Evolutionary conservation across 1,140 invertebrate species (phyloP), one percentile per base, ranked within the genome.

Genomic region (Oncopodura yosiiana): DNA sequence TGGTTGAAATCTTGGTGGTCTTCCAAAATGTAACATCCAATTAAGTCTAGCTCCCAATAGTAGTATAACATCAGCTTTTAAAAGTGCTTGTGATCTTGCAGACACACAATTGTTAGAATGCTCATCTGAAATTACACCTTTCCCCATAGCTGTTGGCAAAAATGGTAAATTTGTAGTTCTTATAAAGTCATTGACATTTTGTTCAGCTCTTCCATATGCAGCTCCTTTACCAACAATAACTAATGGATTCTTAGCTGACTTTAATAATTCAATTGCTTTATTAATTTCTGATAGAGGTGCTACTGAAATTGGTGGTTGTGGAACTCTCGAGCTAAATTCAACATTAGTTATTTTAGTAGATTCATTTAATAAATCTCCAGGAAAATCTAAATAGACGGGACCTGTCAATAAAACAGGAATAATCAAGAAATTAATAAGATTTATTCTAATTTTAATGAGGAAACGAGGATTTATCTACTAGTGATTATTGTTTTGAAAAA

Each of bases 1-100:
- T 18, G 77, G 69, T 26, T 79, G 76, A 69, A 84, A 96, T 26
- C 93, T 73, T 16, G 92, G 93, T n/a, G 84, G 73, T 44, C 81
- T 78, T 11, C 93, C 94, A 74, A 96, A 98, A 73, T 98, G 94
- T 30, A 98, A 73, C 70, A 97, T 97, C 94, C 94, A 97, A 72
- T 98, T 98, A 1, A 96, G 74, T 53, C 93, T 74, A 2, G 92
- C 93, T 3, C 94, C 94, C 16, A 96, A 69, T 14, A 97, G 70
- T 2, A 98, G 60, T 6, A 97, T 78, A 0, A 92, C 83, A 70
- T 97, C 94, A 19, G 90, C 86, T 60, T 91, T 77, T 61, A 84
- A 80, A 21, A 97, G 72, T 12, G 89, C 93, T 26, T 78, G 66
- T 0, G 93, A 94, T 55, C 94, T 77, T 1, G 92, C 91, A 16